A percentile compares a stretch with the other conserved stretches of the same genome.
phyloP scores from a whole-genome alignment of 2,113 vertebrate species.

The Neofelis nebulosa region DNA sequence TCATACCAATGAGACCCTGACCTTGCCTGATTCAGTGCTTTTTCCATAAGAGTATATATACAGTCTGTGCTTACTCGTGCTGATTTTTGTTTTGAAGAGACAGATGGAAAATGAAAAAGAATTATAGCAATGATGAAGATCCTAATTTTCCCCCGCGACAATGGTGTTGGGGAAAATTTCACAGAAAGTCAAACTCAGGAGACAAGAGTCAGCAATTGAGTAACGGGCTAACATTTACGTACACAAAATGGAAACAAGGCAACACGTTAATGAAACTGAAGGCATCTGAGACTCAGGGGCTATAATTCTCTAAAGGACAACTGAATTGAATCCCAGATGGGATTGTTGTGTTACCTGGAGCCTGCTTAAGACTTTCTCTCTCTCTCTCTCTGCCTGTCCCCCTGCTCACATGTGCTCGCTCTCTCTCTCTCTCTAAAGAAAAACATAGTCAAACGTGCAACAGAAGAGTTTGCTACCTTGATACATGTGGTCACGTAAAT shows the following conservation, averaged over 20 bases:
- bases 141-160: not conserved
- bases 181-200: not conserved
- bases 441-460: not conserved
- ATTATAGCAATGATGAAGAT: not conserved
- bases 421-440: no score
- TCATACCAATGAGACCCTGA: not conserved
- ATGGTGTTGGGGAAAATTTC: not conserved
- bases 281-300: not conserved
- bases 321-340: not conserved
- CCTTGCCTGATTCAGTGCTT: not conserved
- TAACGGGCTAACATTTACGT: not conserved
- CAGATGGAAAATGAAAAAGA: slow-evolving; percentile 39
- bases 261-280: not conserved
- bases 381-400: no score
- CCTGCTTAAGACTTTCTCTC: no score
- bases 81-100: slow-evolving; percentile 56
- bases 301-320: not conserved
- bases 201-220: not conserved
- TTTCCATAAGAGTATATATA: not conserved
- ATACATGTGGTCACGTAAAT: not conserved
- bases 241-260: not conserved
- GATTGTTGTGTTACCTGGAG: no score
- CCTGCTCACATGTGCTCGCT: no score
- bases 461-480: not conserved
- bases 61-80: not conserved